Conservation (phyloP, 2,888 invertebrate genomes). For the Podotricha telesiphe region DNA sequence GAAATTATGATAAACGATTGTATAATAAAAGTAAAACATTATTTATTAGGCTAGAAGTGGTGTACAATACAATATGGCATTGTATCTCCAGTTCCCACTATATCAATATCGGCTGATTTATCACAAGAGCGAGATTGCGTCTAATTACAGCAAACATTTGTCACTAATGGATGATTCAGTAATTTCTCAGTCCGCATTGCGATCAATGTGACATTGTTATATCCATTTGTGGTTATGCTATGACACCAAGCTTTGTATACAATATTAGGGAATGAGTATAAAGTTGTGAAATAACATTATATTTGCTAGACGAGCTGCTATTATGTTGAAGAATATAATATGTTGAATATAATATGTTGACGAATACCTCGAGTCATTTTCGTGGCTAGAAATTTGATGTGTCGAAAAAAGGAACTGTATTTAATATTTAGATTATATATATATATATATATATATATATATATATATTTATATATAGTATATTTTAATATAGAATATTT, state of each 20-base stretch:
- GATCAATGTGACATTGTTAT: slow-evolving; percentile 31
- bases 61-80: slow-evolving; percentile 5
- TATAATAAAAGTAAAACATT: slow-evolving; percentile 4
- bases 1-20: slow-evolving; percentile 7
- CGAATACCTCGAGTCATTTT: too few relatives aligned
- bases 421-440: too few relatives aligned
- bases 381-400: too few relatives aligned
- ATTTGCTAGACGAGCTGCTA: too few relatives aligned
- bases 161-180: slow-evolving; percentile 39
- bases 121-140: slow-evolving; percentile 31
- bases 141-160: slow-evolving; percentile 39
- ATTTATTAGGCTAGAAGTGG: slow-evolving; percentile 1
- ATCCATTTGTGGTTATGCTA: slow-evolving; percentile 19
- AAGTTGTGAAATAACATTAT: slow-evolving; percentile 4
- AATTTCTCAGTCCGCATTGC: slow-evolving; percentile 37
- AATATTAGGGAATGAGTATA: slow-evolving; percentile 11
- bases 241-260: slow-evolving; percentile 6
- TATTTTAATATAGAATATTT: too few relatives aligned
- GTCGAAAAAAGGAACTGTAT: too few relatives aligned
- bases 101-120: slow-evolving; percentile 26
- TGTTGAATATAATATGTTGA: too few relatives aligned
- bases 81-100: background rate
- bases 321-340: too few relatives aligned
- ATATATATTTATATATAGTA: too few relatives aligned
- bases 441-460: too few relatives aligned